A percentile compares a stretch with the other conserved stretches of the same genome.
Conservation (phyloP, 2,113 vertebrate species). For the Tetrax tetrax region DNA sequence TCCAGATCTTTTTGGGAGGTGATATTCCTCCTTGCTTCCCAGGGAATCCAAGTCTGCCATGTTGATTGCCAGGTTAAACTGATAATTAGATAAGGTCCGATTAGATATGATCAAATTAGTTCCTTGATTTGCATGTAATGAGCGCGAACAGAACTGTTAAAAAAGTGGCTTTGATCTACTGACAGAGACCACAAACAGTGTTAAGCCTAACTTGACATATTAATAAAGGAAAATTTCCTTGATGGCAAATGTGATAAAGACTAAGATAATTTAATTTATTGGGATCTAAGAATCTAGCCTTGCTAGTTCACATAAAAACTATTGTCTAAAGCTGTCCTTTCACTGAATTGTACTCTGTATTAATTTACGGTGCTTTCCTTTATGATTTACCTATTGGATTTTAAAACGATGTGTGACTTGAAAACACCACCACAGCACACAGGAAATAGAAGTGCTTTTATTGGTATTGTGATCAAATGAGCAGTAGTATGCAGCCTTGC, state of each 20-base stretch:
- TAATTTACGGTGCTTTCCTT: background rate
- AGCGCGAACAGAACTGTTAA: background rate
- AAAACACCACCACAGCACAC: background rate
- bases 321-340: background rate
- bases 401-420: background rate
- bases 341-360: background rate
- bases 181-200: background rate
- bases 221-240: background rate
- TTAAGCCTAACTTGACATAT: background rate
- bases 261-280: background rate
- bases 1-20: background rate
- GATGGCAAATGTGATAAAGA: background rate
- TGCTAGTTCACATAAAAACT: background rate
- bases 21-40: background rate
- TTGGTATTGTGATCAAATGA: background rate
- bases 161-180: background rate
- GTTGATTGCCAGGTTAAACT: background rate
- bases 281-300: background rate
- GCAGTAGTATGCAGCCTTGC: background rate
- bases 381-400: background rate
- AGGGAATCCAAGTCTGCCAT: background rate
- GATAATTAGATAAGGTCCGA: background rate
- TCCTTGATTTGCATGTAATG: background rate
- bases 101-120: background rate
- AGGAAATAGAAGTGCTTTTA: background rate